Conservation (phyloP, 2,888 invertebrate genomes). For the Idaea dimidiata region DNA sequence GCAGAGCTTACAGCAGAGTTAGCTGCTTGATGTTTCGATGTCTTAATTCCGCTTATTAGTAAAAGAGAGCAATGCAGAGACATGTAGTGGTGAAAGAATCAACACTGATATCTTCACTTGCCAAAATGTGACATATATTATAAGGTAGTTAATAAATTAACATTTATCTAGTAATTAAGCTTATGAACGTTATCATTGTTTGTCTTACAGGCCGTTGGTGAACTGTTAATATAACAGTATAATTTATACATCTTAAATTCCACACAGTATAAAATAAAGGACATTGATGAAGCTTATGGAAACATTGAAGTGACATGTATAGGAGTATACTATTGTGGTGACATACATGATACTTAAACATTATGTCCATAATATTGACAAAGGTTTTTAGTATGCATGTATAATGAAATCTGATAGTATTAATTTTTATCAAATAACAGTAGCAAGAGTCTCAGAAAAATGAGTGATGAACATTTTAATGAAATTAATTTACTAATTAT, state of each 20-base stretch:
- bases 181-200: conserved; percentile 57
- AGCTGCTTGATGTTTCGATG: no score
- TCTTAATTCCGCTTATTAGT: not conserved
- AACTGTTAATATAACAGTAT: conserved; percentile 70
- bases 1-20: no score
- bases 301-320: conserved; percentile 8
- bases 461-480: not conserved
- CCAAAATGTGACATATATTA: no score
- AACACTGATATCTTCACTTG: not conserved
- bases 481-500: not conserved
- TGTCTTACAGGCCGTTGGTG: conserved; percentile 80
- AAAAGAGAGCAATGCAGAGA: not conserved
- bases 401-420: conserved; percentile 26
- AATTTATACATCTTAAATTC: conserved; percentile 53
- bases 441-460: conserved; percentile 12
- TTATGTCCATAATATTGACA: conserved; percentile 12
- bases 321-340: not conserved
- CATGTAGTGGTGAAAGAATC: not conserved
- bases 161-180: conserved; percentile 9
- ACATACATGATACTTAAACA: not conserved
- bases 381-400: not conserved
- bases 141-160: not conserved
- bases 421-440: conserved; percentile 31
- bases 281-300: conserved; percentile 52
- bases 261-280: conserved; percentile 61